Evolutionary conservation across 2,113 vertebrate species (phyloP), one percentile per base, ranked within the genome.

Genomic region (Protobothrops mucrosquamatus): DNA sequence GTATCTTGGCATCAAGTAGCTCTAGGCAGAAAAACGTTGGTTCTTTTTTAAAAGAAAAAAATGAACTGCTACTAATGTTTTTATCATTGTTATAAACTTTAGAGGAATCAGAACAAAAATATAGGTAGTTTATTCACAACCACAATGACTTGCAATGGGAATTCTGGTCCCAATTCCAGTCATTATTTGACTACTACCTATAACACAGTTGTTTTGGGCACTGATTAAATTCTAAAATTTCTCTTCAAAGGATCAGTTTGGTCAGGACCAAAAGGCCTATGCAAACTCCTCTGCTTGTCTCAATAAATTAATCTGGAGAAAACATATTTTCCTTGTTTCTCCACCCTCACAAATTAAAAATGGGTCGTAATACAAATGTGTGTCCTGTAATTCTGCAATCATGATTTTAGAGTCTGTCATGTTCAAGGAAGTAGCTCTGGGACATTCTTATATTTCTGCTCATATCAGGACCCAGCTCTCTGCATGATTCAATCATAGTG

Each of bases 31-130:
- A 97, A 93, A 94, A 93, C 88, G 92, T 91, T 91, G 92, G 92
- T 81, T 92, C 7, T 74, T 91, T 69, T 54, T 26, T 46, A 89
- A 89, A 26, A 43, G 55, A 51, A 43, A 86, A 52, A 55, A 54
- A 43, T 8, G 15, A 46, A 34, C 6, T 9, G 23, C 59, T 69
- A 69, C 39, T 51, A 91, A 3, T 87, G 92, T 93, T 91, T 93
- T 94, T 69, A 15, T n/a, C 92, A 57, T 96, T 55, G 54, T 85
- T 46, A 86, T 43, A 90, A 95, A 89, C 94, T 96, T 94, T 95
- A 89, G 90, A n/a, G 59, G 94, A 96, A 94, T 94, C 97, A 96
- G 90, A 96, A 91, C 93, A 90, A 95, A 97, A 96, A 90, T 93
- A 92, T 59, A 59, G 57, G 57, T 59, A 59, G 57, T 59, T 59